Percentiles rank a stretch among this genome's conserved stretches.
Conservation (phyloP, 2,888 invertebrate species). For the Matsumyia berberina region DNA sequence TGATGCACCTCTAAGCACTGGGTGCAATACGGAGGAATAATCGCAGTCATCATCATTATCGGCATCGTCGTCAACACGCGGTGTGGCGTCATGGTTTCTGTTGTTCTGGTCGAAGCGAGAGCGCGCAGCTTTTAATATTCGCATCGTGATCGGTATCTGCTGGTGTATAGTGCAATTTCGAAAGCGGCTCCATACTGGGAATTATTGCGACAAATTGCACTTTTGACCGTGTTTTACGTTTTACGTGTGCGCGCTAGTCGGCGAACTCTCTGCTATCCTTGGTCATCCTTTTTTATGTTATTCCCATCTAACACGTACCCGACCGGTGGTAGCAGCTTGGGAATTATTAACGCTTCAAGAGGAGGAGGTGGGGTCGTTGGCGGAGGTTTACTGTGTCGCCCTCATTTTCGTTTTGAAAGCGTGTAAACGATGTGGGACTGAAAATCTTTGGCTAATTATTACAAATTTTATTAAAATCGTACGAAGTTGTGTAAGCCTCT, state of each 20-base stretch:
- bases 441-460: conserved; percentile 21
- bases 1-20: conserved; percentile 49
- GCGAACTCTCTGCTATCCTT: conserved; percentile 26
- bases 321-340: conserved; percentile 27
- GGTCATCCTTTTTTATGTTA: conserved; percentile 57
- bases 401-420: conserved; percentile 12
- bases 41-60: conserved; percentile 71
- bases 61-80: conserved; percentile 61
- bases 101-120: conserved; percentile 41
- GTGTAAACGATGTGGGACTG: conserved; percentile 12
- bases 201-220: conserved; percentile 73
- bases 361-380: background rate
- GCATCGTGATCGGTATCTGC: conserved; percentile 67
- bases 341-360: conserved; percentile 13
- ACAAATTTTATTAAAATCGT: background rate
- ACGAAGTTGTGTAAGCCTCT: background rate
- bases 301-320: conserved; percentile 30
- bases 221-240: conserved; percentile 68
- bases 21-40: conserved; percentile 66
- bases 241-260: conserved; percentile 27
- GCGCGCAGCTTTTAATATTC: conserved; percentile 50
- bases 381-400: conserved; percentile 36
- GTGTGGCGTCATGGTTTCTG: conserved; percentile 31
- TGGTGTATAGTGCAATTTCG: conserved; percentile 56
- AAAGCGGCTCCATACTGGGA: conserved; percentile 61